These are phyloP conservation scores for Mola mola DNA, from an alignment of 2,113 vertebrate genomes.

Conservation along the genomic window DNA sequence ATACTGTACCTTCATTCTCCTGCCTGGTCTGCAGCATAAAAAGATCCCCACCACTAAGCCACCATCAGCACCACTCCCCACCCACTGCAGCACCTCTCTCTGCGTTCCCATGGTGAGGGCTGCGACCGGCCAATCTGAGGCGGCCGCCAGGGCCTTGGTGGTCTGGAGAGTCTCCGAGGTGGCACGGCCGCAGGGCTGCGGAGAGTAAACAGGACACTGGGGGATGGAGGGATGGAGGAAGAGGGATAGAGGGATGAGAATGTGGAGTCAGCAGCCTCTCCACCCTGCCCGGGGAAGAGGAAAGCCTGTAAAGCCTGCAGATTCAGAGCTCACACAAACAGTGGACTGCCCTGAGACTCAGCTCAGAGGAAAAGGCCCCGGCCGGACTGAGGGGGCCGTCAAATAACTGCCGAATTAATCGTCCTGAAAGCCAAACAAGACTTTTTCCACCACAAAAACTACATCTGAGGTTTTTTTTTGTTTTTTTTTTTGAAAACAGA, in stretches of 20 bases:
- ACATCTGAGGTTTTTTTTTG: not conserved
- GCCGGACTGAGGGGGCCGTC: constrained; percentile 56
- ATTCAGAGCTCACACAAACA: constrained; percentile 74
- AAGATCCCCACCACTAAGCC: constrained; percentile 60
- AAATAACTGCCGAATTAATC: constrained; percentile 57
- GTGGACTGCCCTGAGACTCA: constrained; percentile 56
- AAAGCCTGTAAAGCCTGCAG: constrained; percentile 78
- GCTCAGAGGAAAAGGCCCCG: constrained; percentile 61
- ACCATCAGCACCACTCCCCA: constrained; percentile 62
- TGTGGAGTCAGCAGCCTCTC: constrained; percentile 74
- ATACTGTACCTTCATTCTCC: constrained; percentile 56
- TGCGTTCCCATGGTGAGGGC: constrained; percentile 64
- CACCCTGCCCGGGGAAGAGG: constrained; percentile 64
- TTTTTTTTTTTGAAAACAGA: not conserved
- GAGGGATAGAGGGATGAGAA: constrained; percentile 71
- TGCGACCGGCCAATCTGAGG: constrained; percentile 46
- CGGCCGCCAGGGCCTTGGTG: constrained; percentile 71
- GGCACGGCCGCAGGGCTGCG: constrained; percentile 73
- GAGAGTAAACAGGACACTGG: constrained; percentile 77
- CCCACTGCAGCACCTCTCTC: constrained; percentile 60
- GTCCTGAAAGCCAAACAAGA: constrained; percentile 24
- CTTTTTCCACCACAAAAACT: constrained; percentile 15
- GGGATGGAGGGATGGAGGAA: constrained; percentile 72
- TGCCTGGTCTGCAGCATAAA: constrained; percentile 31
- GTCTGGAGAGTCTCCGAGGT: constrained; percentile 80